A percentile compares a stretch with the other conserved stretches of the same genome.
Conservation (phyloP, 1,140 invertebrate species). For the Penaeus chinensis region DNA sequence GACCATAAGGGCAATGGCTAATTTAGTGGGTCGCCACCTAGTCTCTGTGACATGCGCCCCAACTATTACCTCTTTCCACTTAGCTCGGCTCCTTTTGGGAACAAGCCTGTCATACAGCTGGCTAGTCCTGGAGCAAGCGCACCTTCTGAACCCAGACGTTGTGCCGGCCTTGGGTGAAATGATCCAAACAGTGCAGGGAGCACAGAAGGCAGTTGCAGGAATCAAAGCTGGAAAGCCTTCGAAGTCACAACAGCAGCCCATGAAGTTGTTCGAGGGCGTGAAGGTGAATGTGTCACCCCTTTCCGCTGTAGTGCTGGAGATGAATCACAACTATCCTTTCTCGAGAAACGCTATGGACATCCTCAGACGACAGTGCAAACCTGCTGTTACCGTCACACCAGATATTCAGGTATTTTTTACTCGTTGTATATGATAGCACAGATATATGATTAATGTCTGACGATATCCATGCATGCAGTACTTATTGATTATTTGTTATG, state of each 20-base stretch:
- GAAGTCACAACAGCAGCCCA: slow-evolving; percentile 31
- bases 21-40: slow-evolving; percentile 49
- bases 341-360: slow-evolving; percentile 36
- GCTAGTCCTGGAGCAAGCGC: slow-evolving; percentile 46
- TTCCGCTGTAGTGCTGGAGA: slow-evolving; percentile 51
- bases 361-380: slow-evolving; percentile 23
- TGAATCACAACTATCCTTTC: slow-evolving; percentile 21
- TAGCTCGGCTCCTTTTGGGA: slow-evolving; percentile 39
- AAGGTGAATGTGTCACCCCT: slow-evolving; percentile 18
- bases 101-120: slow-evolving; percentile 41
- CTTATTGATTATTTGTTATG: background rate
- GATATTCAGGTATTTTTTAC: slow-evolving; percentile 34
- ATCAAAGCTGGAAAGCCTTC: background rate
- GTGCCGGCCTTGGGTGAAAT: slow-evolving; percentile 48
- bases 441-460: no score
- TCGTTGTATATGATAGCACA: no score
- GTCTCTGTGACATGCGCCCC: slow-evolving; percentile 44
- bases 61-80: slow-evolving; percentile 19
- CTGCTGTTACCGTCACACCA: slow-evolving; percentile 31
- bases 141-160: slow-evolving; percentile 34
- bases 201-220: slow-evolving; percentile 24
- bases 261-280: slow-evolving; percentile 39
- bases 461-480: background rate
- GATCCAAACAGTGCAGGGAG: slow-evolving; percentile 33
- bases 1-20: slow-evolving; percentile 34